phyloP scores from a whole-genome alignment of 2,888 invertebrate species.

The Macrophya alboannulata region DNA sequence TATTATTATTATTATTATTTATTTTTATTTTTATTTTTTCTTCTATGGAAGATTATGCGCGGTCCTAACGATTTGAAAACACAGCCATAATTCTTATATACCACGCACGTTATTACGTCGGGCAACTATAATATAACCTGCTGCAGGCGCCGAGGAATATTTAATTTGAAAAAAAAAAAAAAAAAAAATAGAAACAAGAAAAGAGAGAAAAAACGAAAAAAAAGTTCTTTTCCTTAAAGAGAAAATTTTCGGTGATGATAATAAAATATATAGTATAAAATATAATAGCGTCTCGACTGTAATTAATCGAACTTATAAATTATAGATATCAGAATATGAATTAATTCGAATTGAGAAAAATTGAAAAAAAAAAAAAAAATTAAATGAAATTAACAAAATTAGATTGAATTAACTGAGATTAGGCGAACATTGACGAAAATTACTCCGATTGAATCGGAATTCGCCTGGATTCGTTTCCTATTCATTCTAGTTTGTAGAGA shows the following conservation, averaged over 20 bases:
- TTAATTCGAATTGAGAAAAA: no score
- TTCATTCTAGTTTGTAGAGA: no score
- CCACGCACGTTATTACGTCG: neutral
- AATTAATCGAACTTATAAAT: no score
- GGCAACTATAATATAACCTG: neutral
- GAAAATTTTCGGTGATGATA: neutral
- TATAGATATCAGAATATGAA: no score
- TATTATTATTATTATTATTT: no score
- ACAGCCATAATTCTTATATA: slow-evolving; percentile 44
- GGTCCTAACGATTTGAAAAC: slow-evolving; percentile 42
- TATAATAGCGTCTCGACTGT: no score
- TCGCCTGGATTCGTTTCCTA: no score
- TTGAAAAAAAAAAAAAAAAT: no score
- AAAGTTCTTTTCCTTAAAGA: neutral
- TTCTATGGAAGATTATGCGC: slow-evolving; percentile 20
- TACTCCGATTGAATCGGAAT: no score
- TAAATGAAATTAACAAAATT: no score
- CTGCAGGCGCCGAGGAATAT: neutral
- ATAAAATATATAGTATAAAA: neutral
- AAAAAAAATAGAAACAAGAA: neutral
- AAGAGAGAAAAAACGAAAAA: neutral
- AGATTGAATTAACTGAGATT: no score
- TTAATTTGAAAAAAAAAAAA: neutral
- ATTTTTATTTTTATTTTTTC: neutral
- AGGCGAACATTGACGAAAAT: no score